Percentiles rank a stretch among this genome's conserved stretches.
These are phyloP conservation scores for Penelope pileata DNA, from an alignment of 2,113 vertebrate species.

Conservation along the genomic window DNA sequence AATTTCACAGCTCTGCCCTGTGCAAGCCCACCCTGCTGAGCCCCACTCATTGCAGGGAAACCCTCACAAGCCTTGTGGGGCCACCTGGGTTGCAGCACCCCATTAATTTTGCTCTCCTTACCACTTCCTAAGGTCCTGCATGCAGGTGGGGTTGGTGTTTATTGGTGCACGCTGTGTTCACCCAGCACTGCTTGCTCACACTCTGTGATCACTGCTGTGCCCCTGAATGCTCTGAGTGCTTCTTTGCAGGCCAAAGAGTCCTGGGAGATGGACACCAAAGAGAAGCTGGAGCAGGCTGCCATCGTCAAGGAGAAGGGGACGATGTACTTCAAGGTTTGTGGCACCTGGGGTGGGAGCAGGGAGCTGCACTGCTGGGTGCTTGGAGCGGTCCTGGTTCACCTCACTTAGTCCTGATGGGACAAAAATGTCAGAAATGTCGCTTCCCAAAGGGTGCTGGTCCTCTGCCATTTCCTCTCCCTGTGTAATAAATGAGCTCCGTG, in stretches of 20 bases:
- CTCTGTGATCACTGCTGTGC: neutral
- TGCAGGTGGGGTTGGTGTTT: neutral
- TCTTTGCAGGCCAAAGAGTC: slow-evolving; percentile 90
- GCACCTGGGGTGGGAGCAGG: neutral
- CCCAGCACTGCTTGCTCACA: neutral
- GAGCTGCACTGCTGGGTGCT: neutral
- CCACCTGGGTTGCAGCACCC: neutral
- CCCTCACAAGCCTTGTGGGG: accelerated
- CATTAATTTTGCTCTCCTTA: neutral
- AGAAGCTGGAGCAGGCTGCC: slow-evolving; percentile 88
- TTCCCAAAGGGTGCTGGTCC: neutral
- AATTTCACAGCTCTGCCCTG: neutral
- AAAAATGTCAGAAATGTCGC: accelerated
- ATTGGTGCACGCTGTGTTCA: neutral
- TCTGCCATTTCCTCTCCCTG: neutral
- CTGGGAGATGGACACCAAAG: slow-evolving; percentile 96
- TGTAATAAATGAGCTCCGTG: neutral
- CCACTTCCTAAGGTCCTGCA: neutral
- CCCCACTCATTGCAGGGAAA: neutral
- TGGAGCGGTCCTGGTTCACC: neutral
- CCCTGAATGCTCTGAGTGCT: slow-evolving; percentile 7
- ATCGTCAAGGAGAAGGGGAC: slow-evolving; percentile 93
- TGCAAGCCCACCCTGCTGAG: neutral
- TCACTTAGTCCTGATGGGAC: neutral
- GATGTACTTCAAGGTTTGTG: slow-evolving; percentile 91